Base-by-base conservation (phyloP, 2,888 invertebrate species). In the Trichogramma evanescens region DNA sequence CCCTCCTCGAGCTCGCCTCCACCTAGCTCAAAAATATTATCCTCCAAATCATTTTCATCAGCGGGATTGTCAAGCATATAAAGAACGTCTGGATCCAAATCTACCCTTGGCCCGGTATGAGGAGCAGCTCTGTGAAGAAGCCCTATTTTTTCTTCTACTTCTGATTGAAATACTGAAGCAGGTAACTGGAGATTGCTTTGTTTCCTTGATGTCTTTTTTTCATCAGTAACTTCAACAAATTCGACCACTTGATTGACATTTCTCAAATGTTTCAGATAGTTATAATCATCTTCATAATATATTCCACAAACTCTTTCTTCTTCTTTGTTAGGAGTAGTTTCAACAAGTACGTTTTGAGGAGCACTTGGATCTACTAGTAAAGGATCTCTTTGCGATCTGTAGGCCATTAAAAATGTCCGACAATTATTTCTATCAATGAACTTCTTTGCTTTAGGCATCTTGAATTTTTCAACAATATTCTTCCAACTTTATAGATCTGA, bases 341-440 rank as follows among this genome's bases (percentile, higher is more conserved):
- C 89, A 4, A 91, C 82, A 3, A 97, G 81, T 38, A 97, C 95
- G 68, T 86, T 84, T 74, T 95, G 90, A 0, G 95, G 93, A 1
- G 95, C 95, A 56, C 82, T 89, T 74, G 93, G 93, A 78, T 95
- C 95, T 0, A 90, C 90, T 0, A 87, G 83, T 55, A 97, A 78
- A 1, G 97, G 96, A 84, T 97, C 97, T 71, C 87, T 87, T 78
- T 96, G 96, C 72, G 95, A 95, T 74, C 97, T 85, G 74, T 96
- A 94, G 1, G 96, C 94, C 66, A 98, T 79, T 73, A 91, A 90
- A 75, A 96, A 98, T 0, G 93, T 93, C 38, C 94, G 89, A 0
- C 95, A 87, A 73, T 89, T 89, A 75, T 95, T 95, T 69, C 91
- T 91, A 74, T 95, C 91, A 70, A 97, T 94, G 73, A 95, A 96